Evolutionary conservation across 2,888 invertebrate genomes (phyloP), one percentile per base, ranked within the genome.

Genomic region (Meiosimyza platycephala): DNA sequence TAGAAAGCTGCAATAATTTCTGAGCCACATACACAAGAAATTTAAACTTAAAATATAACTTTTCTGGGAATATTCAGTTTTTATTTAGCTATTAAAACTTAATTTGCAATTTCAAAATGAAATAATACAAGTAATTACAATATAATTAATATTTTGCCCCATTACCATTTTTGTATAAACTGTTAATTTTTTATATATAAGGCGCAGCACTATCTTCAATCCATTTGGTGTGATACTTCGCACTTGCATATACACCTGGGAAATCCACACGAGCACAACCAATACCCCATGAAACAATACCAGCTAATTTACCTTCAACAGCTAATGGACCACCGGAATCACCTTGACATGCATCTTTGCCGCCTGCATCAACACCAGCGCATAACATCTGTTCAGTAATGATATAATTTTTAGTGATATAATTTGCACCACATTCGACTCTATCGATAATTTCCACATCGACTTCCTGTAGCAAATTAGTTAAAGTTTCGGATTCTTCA

Each of bases 391-490:
- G 80, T 3, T 82, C 80, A 1, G 83, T 80, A 5, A 84, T 78
- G 9, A 76, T 75, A 22, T 76, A 48, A 7, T 51, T 75, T 1
- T 2, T 15, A 2, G 69, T 60, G 18, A 72, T 50, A 77, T 91
- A 91, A 0, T 88, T 88, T 0, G 78, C 74, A 1, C 78, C 80
- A 75, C 92, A 92, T 0, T 80, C 78, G 0, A 79, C 76, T 0
- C 84, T 83, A 75, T 85, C 88, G 6, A 90, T 88, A 79, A 89
- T 89, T 1, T 88, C 85, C 0, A 91, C 87, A 12, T 87, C 71
- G 0, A 89, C 90, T 51, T 84, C 88, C 80, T 90, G 90, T 3
- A 89, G 76, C 18, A 79, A 2, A 11, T 80, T 79, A 0, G 80
- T 78, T 65, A 85, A 54, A 6, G 79, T 77, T 22, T 77, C 73